Evolutionary conservation across 2,888 invertebrate genomes (phyloP).

Genomic region (Lepeophtheirus nordmannii): DNA sequence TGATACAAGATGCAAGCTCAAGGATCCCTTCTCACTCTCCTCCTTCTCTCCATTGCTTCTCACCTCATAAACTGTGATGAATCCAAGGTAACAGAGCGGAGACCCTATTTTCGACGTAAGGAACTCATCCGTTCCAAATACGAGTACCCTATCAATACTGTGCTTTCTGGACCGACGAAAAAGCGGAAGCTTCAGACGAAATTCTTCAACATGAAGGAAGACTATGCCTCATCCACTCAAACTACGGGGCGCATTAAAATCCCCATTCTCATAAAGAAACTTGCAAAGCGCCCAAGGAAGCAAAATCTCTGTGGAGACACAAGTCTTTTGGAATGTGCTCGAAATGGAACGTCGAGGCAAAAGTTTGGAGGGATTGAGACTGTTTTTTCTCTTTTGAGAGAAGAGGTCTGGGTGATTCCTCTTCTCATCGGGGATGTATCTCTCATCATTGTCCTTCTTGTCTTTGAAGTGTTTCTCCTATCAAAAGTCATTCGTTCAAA

Average conservation of each 20-base stretch:
- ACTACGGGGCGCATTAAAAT: neutral
- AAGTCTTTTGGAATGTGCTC: neutral
- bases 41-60: no score
- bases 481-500: conserved; percentile 56
- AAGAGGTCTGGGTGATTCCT: conserved; percentile 79
- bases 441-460: conserved; percentile 65
- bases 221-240: neutral
- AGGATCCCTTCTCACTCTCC: no score
- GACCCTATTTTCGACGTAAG: conserved; percentile 3
- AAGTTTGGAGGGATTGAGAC: neutral
- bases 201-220: neutral
- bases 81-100: neutral
- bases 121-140: neutral
- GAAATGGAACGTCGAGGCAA: neutral
- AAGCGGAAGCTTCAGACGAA: neutral
- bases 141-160: neutral
- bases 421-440: conserved; percentile 65
- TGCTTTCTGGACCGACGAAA: no score
- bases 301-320: neutral
- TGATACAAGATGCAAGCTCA: no score
- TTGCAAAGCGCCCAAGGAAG: conserved; percentile 14
- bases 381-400: conserved; percentile 28
- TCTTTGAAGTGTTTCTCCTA: conserved; percentile 69
- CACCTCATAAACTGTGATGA: no score
- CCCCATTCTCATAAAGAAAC: conserved; percentile 7